Base-by-base conservation (phyloP, 1,140 invertebrate species). In the Drosophila gunungcola region DNA sequence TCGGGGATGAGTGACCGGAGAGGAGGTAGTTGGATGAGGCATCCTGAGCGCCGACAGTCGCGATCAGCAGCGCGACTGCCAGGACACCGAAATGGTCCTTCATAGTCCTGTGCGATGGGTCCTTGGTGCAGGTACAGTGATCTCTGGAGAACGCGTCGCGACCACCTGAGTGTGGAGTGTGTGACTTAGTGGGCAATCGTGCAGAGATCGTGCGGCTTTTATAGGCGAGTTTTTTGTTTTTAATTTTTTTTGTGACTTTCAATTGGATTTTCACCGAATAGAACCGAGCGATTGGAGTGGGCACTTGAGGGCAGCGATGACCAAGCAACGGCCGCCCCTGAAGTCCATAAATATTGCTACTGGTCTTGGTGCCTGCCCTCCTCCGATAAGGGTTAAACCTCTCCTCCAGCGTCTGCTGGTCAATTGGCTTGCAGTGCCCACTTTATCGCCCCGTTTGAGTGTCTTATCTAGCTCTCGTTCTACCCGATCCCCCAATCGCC, bases 311-410 rank as follows among this genome's bases (percentile, higher is more conserved):
- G 38, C 41, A 43, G n/a, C 52, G 57, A 65, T 64, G 79, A 82
- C 78, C 78, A 76, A 76, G 56, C 72, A 75, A 34, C 58, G 48
- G 43, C 54, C 56, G 64, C 82, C 57, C 61, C 53, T 69, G 67
- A 63, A 78, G 80, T 86, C 78, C 78, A 78, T 81, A 81, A 86
- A 81, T 86, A 86, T 77, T 69, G 32, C 34, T 45, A 55, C 36
- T 43, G 45, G 51, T 64, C 49, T 54, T 72, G 32, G 25, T 58
- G 53, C 54, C 16, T 21, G 16, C 16, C 16, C 16, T 21, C 51
- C 9, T 36, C 36, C 45, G 62, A 64, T 65, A 65, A 65, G 62
- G 60, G 51, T 32, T 25, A 4, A n/a, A 4, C 39, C 39, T 36
- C 61, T 38, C 10, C 57, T 27, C 39, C 38, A 60, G 42, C 58